phyloP scores from a whole-genome alignment of 1,140 invertebrate genomes.

The Agrilus planipennis region DNA sequence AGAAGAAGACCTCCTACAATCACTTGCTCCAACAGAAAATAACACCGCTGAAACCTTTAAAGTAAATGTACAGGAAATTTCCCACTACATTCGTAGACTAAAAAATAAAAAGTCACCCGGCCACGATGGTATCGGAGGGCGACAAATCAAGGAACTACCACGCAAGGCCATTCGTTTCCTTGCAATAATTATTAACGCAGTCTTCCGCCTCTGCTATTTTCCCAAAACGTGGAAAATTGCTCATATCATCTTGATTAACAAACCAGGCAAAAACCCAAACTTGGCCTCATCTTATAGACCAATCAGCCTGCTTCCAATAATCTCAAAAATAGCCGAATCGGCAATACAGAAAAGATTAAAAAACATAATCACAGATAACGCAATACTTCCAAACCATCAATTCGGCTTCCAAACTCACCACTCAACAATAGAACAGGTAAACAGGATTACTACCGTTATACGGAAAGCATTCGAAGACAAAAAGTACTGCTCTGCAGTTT shows the following conservation, averaged over 20 bases:
- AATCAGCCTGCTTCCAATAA: neutral
- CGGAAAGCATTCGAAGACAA: constrained; percentile 7
- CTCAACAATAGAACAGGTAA: neutral
- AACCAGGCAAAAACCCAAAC: neutral
- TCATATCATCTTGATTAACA: constrained; percentile 6
- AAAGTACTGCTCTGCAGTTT: constrained; percentile 19
- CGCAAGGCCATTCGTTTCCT: constrained; percentile 12
- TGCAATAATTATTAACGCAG: constrained; percentile 11
- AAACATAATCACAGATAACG: neutral
- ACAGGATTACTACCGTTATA: constrained; percentile 4
- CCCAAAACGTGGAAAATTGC: constrained; percentile 14
- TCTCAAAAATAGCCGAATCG: neutral
- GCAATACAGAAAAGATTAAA: neutral
- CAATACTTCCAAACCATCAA: neutral
- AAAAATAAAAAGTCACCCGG: no score
- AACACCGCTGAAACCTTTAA: no score
- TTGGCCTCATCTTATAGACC: neutral
- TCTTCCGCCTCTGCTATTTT: constrained; percentile 11
- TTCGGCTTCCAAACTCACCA: neutral
- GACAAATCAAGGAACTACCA: constrained; percentile 14
- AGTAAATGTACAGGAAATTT: no score
- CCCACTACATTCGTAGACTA: no score
- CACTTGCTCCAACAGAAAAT: no score
- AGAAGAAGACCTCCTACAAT: no score
- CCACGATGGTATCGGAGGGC: constrained; percentile 13